Evolutionary conservation across 1,140 invertebrate species (phyloP), one percentile per base, ranked within the genome.

Genomic region (Anoplophora glabripennis): DNA sequence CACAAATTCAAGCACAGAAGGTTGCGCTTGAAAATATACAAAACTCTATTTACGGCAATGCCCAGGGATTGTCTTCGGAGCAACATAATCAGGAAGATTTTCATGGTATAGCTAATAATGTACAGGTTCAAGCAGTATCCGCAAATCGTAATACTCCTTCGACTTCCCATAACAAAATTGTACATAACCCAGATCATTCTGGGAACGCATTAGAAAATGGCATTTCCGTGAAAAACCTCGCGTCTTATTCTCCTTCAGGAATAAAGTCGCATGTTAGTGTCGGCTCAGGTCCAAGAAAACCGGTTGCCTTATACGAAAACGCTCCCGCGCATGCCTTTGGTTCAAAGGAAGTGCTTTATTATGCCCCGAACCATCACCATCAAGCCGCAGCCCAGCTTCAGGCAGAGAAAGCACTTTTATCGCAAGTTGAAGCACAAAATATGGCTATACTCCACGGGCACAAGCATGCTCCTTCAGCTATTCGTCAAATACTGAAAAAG

Each of bases 1-100:
- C 67, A 34, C 61, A 62, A n/a, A 54, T 51, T 14, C 33, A 69
- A 57, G 67, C 63, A 34, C 41, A 67, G 51, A 55, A 67, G 49
- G 59, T 44, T 34, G 66, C 59, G 4, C 52, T 65, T 18, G 62
- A 61, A n/a, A 62, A 69, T 57, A 61, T 67, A 8, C 33, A 57
- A 46, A 9, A 55, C 37, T 34, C 60, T 66, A 18, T 66, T 66
- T 47, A 64, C 57, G 42, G 61, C 42, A 53, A 7, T 52, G n/a
- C 38, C 28, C 46, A 58, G 11, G 56, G 21, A 4, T 18, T 58
- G n/a, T 7, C 47, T 21, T 37, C 34, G 12, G 17, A 42, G 12
- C 56, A 53, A 11, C 2, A 28, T 5, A 28, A 28, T 28, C 33
- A n/a, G n/a, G 17, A 47, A n/a, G 42, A 28, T 18, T 9, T 9